A percentile compares a stretch with the other conserved stretches of the same genome.
Conservation (phyloP, 2,797 vertebrate genomes). For the Notoglanidium macrostoma region DNA sequence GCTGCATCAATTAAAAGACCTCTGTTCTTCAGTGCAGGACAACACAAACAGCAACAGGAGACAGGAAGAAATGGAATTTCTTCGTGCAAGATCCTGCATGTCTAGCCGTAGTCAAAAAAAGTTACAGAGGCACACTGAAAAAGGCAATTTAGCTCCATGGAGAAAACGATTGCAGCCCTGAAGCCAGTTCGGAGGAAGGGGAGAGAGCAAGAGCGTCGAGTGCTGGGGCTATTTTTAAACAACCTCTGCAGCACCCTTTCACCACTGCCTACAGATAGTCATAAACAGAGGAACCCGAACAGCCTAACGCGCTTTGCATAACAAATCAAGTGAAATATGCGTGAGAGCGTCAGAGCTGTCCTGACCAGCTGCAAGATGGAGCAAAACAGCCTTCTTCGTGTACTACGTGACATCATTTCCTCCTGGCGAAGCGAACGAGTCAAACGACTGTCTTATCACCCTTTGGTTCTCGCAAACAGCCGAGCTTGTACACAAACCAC, state of each 20-base stretch:
- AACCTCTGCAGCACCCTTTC: constrained; percentile 49
- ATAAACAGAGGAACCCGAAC: constrained; percentile 24
- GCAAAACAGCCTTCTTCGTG: constrained; percentile 53
- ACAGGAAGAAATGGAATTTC: neutral
- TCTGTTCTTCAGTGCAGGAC: neutral
- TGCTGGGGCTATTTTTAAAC: constrained; percentile 54
- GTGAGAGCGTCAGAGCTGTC: constrained; percentile 9
- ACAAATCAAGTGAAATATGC: constrained; percentile 62
- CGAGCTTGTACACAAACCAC: constrained; percentile 38
- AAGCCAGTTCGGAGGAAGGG: constrained; percentile 33
- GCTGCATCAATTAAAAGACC: constrained; percentile 46
- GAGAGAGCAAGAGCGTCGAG: constrained; percentile 41
- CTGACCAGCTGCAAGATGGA: constrained; percentile 43
- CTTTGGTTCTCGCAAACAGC: constrained; percentile 15
- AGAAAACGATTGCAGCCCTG: constrained; percentile 20
- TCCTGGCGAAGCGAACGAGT: constrained; percentile 47
- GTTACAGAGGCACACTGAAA: constrained; percentile 41
- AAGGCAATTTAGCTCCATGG: constrained; percentile 36
- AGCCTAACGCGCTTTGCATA: constrained; percentile 61
- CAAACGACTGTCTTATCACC: constrained; percentile 47
- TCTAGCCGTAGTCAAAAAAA: constrained; percentile 35
- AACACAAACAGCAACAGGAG: constrained; percentile 15
- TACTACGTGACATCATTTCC: constrained; percentile 63
- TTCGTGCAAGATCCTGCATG: neutral
- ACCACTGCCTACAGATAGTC: constrained; percentile 46